Evolutionary conservation across 2,797 vertebrate species (phyloP).

Genomic region (Monodelphis domestica): DNA sequence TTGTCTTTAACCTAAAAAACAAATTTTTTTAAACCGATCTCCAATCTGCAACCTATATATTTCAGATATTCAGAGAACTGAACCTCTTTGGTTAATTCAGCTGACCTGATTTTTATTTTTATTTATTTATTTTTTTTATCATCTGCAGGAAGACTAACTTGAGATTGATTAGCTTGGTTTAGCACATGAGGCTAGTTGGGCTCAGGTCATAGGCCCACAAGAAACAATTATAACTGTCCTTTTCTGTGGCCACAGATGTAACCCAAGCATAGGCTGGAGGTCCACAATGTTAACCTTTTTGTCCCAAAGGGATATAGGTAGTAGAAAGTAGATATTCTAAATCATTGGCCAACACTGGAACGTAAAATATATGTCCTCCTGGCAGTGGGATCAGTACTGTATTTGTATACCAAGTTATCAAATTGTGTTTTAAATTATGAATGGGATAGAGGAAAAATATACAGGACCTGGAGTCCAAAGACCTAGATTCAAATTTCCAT

Average conservation of each 20-base stretch:
- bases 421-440: background rate
- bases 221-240: background rate
- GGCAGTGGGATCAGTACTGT: background rate
- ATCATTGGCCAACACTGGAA: background rate
- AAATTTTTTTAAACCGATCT: background rate
- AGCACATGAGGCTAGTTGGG: background rate
- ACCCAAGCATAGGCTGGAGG: background rate
- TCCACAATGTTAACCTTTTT: background rate
- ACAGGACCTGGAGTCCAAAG: background rate
- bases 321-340: background rate
- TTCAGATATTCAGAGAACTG: background rate
- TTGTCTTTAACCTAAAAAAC: background rate
- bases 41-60: background rate
- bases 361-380: background rate
- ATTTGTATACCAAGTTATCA: background rate
- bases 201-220: background rate
- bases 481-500: background rate
- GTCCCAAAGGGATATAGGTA: background rate
- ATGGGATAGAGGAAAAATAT: background rate
- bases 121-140: too few species aligned
- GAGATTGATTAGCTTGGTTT: background rate
- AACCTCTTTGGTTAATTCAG: background rate
- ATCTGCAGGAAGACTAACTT: background rate
- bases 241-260: background rate
- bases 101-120: background rate